Conservation (phyloP, 2,797 vertebrate species). For the Crenichthys baileyi region DNA sequence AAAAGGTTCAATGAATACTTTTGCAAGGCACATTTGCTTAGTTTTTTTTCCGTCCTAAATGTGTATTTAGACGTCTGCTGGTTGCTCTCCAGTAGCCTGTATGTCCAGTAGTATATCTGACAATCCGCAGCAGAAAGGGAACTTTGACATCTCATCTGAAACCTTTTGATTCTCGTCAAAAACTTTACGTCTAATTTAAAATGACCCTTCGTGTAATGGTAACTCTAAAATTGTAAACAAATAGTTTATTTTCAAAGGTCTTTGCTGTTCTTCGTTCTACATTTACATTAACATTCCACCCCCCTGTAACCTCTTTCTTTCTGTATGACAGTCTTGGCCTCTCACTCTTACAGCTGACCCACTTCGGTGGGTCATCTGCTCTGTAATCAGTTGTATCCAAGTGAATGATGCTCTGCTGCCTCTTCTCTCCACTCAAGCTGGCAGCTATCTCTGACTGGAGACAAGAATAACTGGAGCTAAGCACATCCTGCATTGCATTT, state of each 20-base stretch:
- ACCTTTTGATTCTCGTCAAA: constrained; percentile 36
- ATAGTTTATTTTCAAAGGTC: constrained; percentile 4
- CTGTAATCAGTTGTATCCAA: constrained; percentile 52
- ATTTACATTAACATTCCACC: constrained; percentile 3
- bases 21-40: constrained; percentile 3
- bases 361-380: constrained; percentile 71
- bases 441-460: constrained; percentile 49
- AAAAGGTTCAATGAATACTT: too few species aligned
- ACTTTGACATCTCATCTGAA: constrained; percentile 17
- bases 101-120: too few species aligned
- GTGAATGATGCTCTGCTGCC: constrained; percentile 41
- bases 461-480: constrained; percentile 63
- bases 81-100: constrained; percentile 50
- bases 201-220: constrained; percentile 9
- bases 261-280: background rate
- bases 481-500: constrained; percentile 52
- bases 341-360: constrained; percentile 61
- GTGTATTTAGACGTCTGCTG: constrained; percentile 58
- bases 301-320: constrained; percentile 13
- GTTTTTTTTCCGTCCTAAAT: background rate
- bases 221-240: constrained; percentile 29
- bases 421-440: constrained; percentile 44
- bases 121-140: too few species aligned
- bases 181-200: constrained; percentile 38
- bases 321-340: constrained; percentile 36